Conservation (phyloP, 1,140 invertebrate species). For the Anastrepha ludens region DNA sequence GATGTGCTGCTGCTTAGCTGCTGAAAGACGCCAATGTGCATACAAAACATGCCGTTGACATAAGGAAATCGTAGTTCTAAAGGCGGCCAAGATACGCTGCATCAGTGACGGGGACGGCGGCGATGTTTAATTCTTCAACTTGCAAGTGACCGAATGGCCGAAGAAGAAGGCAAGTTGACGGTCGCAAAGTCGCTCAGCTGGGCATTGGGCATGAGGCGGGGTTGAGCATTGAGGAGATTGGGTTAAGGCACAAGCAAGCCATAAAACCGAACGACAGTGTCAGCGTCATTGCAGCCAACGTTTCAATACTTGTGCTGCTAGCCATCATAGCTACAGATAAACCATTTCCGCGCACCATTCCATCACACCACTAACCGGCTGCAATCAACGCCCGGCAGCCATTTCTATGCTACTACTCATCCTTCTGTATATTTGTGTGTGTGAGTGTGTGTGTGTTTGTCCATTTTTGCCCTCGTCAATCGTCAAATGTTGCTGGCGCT, state of each 20-base stretch:
- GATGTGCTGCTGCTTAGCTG: conserved; percentile 11
- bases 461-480: conserved; percentile 70
- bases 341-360: conserved; percentile 18
- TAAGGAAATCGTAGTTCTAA: conserved; percentile 22
- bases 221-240: background rate
- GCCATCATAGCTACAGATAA: background rate
- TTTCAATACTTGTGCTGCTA: background rate
- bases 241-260: conserved; percentile 18
- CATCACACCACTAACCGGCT: background rate
- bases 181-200: background rate
- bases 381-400: no score
- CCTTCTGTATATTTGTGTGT: background rate
- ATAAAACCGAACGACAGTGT: background rate
- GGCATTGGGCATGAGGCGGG: background rate
- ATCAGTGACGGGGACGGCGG: background rate
- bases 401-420: background rate
- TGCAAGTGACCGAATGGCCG: conserved; percentile 16
- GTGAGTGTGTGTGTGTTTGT: background rate
- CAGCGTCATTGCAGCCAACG: background rate
- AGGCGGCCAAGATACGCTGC: background rate
- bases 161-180: background rate
- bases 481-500: conserved; percentile 69
- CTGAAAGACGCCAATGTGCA: conserved; percentile 21
- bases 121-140: conserved; percentile 13
- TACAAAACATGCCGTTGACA: conserved; percentile 49